These are phyloP conservation scores for Hydrozoanthus gracilis DNA, from an alignment of 92 coral and sea anemone genomes.

Conservation along the genomic window DNA sequence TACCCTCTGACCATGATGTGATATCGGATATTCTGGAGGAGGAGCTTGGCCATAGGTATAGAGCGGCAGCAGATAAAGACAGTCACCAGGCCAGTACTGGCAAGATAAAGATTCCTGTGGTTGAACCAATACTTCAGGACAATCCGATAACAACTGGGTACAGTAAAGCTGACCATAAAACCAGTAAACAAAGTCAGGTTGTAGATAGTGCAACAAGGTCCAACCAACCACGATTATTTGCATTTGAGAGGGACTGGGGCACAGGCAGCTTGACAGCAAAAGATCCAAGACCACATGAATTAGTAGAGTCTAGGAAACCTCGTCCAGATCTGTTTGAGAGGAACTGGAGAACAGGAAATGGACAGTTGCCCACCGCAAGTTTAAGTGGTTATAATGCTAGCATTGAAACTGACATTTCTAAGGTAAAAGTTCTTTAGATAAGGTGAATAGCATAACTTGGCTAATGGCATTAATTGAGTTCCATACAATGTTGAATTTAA, in stretches of 20 bases:
- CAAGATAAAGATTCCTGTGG: background rate
- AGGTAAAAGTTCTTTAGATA: background rate
- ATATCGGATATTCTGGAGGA: slow-evolving; percentile 85
- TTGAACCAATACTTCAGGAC: background rate
- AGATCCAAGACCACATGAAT: background rate
- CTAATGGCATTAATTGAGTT: too few relatives aligned
- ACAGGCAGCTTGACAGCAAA: background rate
- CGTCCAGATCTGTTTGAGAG: background rate
- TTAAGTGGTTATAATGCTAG: slow-evolving; percentile 40
- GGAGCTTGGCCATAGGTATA: slow-evolving; percentile 82
- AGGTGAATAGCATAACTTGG: background rate
- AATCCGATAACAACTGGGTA: background rate
- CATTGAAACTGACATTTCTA: slow-evolving; percentile 31
- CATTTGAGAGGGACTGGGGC: background rate
- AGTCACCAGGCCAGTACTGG: background rate
- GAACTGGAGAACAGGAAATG: slow-evolving; percentile 27
- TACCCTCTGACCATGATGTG: slow-evolving; percentile 89
- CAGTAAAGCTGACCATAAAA: background rate
- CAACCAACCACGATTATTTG: background rate
- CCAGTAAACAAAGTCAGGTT: background rate
- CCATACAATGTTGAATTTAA: too few relatives aligned
- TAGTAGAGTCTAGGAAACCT: background rate
- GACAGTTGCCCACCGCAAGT: background rate
- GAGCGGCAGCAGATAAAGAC: slow-evolving; percentile 20
- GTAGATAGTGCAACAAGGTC: background rate